These are phyloP conservation scores for Punctoribates punctum DNA, from an alignment of 2,888 invertebrate species.

Conservation along the genomic window DNA sequence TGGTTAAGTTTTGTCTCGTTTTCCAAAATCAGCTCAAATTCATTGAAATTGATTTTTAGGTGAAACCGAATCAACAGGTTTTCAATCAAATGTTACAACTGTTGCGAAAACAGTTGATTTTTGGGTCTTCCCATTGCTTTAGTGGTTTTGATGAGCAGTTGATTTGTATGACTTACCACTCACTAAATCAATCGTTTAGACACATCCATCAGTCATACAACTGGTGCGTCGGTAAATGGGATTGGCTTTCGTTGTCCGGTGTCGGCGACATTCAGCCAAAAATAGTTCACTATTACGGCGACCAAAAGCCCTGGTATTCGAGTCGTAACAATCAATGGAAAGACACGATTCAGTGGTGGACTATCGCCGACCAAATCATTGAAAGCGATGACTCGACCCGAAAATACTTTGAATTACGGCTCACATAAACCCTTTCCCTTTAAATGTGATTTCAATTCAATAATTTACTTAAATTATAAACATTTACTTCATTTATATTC, in stretches of 20 bases:
- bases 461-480: too few species aligned
- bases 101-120: neutral
- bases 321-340: conserved; percentile 27
- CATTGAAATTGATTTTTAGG: too few species aligned
- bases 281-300: conserved; percentile 21
- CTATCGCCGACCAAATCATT: neutral
- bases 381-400: neutral
- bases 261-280: neutral
- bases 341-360: conserved; percentile 24
- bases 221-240: conserved; percentile 24
- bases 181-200: neutral
- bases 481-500: too few species aligned
- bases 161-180: neutral
- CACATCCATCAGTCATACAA: conserved; percentile 33
- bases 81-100: conserved; percentile 16
- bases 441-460: too few species aligned
- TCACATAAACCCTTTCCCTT: too few species aligned
- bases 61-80: neutral
- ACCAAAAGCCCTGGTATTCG: conserved; percentile 27
- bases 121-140: neutral
- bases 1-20: neutral
- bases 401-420: neutral
- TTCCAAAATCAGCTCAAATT: too few species aligned
- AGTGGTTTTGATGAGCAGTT: conserved; percentile 31
- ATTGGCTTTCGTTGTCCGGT: neutral